Evolutionary conservation across 2,888 invertebrate genomes (phyloP), one percentile per base, ranked within the genome.

Genomic region (Uropetala carovei): DNA sequence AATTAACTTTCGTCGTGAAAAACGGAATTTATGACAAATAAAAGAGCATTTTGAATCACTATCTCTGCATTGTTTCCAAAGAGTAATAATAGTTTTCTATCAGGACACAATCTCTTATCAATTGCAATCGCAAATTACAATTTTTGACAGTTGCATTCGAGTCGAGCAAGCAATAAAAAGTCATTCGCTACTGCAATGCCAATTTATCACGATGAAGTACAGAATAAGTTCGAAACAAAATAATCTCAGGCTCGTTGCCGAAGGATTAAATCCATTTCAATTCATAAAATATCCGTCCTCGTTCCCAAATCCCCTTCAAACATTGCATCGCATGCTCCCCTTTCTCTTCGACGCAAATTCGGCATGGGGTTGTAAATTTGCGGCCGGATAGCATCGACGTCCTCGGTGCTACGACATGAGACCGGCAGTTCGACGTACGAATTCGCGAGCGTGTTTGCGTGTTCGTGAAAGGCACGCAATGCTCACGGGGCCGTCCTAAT

Each of bases 401-500:
- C 9, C 60, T 4, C 16, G 27, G 27, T 27, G 16, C 59, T 18
- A 27, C 60, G 58, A 27, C 60, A 60, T 16, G 83, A 8, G 18
- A 16, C 57, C 3, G 83, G 16, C 60, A 86, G 59, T 60, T 64
- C 30, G 16, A 13, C 86, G 18, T 30, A 57, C 86, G 86, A 60
- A 86, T 64, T 57, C 30, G 86, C 18, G 60, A 30, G 27, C 8
- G n/a, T 30, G 60, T 16, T 14, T n/a, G 60, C 18, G 60, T 64
- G 60, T 86, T 86, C 60, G 60, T 64, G 86, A 30, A 60, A 58
- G 22, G 57, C 85, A 59, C 59, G 85, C 58, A 13, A 14, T 43
- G 60, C 89, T 89, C 64, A 43, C 64, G 64, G 89, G 86, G 59
- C 30, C 30, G 60, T 86, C 85, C 57, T 8, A 30, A 89, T 27